Conservation (phyloP, 2,113 vertebrate genomes). For the Microcebus griseorufus region DNA sequence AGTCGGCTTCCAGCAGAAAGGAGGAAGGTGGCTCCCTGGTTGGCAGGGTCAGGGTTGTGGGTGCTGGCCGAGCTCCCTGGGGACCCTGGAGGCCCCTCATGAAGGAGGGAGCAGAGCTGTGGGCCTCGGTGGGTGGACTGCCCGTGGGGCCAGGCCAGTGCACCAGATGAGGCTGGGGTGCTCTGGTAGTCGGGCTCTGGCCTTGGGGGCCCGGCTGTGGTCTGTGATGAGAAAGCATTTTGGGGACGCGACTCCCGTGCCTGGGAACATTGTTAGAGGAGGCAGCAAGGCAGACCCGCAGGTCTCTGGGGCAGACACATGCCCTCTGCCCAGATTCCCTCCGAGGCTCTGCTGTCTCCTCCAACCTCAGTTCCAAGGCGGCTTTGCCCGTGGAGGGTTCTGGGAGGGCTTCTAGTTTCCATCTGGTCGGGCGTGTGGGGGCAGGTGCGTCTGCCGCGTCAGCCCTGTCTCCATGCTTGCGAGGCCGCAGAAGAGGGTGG, state of each 20-base stretch:
- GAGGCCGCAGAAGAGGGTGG: background rate
- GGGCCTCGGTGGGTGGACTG: background rate
- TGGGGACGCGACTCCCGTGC: background rate
- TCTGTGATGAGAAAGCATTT: background rate
- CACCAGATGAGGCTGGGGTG: background rate
- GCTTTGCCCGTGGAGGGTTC: background rate
- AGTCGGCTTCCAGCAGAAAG: background rate
- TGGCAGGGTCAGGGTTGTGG: background rate
- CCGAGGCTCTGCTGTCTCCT: background rate
- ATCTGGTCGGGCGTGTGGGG: background rate
- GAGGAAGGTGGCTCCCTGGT: background rate
- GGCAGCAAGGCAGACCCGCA: background rate
- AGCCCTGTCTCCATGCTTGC: background rate
- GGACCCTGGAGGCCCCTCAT: background rate
- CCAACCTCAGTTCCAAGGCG: background rate
- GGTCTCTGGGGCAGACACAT: background rate
- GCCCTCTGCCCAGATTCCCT: background rate
- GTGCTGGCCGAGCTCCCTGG: background rate
- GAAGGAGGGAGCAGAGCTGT: background rate
- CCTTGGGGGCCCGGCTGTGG: background rate
- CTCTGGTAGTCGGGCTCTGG: background rate
- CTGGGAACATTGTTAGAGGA: background rate
- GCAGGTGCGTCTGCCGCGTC: background rate
- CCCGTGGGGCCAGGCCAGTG: too few species aligned
- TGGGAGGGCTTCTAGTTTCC: background rate